Conservation (phyloP, 2,888 invertebrate species). For the Drosophila pseudotalamancana region DNA sequence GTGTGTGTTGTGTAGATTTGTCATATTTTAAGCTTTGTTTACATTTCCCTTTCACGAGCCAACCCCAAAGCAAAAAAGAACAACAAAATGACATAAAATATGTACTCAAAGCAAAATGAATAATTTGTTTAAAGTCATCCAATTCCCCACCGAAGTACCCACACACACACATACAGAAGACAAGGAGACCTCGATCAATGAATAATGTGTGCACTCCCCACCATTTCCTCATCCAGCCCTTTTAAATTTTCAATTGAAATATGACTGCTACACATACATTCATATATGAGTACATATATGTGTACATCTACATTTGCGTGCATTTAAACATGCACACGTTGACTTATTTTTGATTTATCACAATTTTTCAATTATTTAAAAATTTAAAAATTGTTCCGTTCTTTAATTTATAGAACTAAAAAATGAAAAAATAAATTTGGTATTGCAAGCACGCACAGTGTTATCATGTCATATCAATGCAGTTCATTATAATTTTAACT, state of each 20-base stretch:
- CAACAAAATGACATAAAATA: slow-evolving; percentile 23
- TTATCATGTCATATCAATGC: slow-evolving; percentile 3
- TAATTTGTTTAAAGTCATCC: slow-evolving; percentile 69
- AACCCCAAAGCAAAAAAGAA: slow-evolving; percentile 6
- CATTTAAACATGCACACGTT: slow-evolving; percentile 4
- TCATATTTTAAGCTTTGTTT: slow-evolving; percentile 67
- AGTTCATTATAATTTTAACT: slow-evolving; percentile 3
- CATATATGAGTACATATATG: slow-evolving; percentile 9
- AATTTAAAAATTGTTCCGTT: too few relatives aligned
- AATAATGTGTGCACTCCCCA: slow-evolving; percentile 4
- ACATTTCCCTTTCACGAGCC: slow-evolving; percentile 71
- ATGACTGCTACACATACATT: slow-evolving; percentile 53
- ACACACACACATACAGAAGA: neutral
- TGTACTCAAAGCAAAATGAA: slow-evolving; percentile 45
- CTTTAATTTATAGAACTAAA: neutral
- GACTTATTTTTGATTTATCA: too few relatives aligned
- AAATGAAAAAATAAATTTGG: neutral
- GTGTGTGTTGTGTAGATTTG: slow-evolving; percentile 23
- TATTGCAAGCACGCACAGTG: slow-evolving; percentile 38
- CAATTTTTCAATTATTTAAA: neutral
- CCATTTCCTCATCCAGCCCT: slow-evolving; percentile 38
- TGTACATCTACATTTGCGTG: slow-evolving; percentile 6
- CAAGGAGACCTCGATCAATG: slow-evolving; percentile 1
- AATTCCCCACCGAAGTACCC: slow-evolving; percentile 39
- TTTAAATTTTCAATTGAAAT: slow-evolving; percentile 74